A percentile compares a stretch with the other conserved stretches of the same genome.
Conservation (phyloP, 2,888 invertebrate genomes). For the Acronicta aceris region DNA sequence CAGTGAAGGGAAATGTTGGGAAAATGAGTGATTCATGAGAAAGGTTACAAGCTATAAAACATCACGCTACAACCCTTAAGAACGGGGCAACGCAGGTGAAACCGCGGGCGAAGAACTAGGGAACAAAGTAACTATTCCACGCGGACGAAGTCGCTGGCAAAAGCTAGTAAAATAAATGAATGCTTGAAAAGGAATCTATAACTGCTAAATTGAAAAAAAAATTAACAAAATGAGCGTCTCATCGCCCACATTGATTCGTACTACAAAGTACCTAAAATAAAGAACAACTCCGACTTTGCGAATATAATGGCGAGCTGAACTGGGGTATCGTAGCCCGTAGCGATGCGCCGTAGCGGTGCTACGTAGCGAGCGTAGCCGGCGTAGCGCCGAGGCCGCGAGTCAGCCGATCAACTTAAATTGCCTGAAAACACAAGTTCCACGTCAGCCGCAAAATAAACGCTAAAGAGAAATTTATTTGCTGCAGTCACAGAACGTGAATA, state of each 20-base stretch:
- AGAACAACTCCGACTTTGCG: conserved; percentile 41
- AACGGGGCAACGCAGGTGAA: no score
- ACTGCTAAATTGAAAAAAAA: background rate
- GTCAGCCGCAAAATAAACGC: conserved; percentile 65
- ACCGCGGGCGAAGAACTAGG: no score
- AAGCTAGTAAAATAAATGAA: no score
- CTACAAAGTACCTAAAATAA: conserved; percentile 33
- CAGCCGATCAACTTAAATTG: conserved; percentile 72
- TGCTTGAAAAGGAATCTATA: no score
- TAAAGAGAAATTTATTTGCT: conserved; percentile 62
- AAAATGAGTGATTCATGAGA: no score
- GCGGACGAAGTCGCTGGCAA: no score
- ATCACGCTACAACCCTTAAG: no score
- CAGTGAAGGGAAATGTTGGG: no score
- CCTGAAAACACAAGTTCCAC: conserved; percentile 69
- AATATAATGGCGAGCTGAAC: conserved; percentile 44
- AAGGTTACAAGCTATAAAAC: no score
- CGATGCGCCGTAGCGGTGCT: conserved; percentile 50
- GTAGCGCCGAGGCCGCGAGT: conserved; percentile 43
- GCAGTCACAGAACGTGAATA: conserved; percentile 64
- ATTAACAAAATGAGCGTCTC: conserved; percentile 21
- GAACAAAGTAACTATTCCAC: no score
- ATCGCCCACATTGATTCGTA: conserved; percentile 20
- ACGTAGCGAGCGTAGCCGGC: conserved; percentile 51
- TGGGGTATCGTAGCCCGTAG: conserved; percentile 59